Base-by-base conservation (phyloP, 2,888 invertebrate species). In the Xestia sexstrigata region DNA sequence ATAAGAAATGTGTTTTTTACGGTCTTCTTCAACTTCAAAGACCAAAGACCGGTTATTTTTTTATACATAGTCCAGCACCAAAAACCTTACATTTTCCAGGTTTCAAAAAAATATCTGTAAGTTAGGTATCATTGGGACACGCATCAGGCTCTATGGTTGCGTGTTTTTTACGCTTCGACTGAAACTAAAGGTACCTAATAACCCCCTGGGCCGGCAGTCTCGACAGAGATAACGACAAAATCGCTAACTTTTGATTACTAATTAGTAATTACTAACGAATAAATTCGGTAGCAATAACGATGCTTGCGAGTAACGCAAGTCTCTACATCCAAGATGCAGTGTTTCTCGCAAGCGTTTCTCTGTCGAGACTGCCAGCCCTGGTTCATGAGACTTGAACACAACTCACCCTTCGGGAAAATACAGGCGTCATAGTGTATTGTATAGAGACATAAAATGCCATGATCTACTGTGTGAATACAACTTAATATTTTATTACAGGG, bases 11-110 rank as follows among this genome's bases (percentile, higher is more conserved):
- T 67, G 23, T 39, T 60, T 23, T 73, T 79, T 70, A 67, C 13
- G 58, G n/a, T 17, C 2, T 42, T 42, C 65, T 65, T 17, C 6
- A 58, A 71, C 72, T 70, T 79, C 75, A 63, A 81, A 80, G 67
- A 65, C 23, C 75, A 63, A 81, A 80, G 67, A 65, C 23, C 26
- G 47, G 42, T 63, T 67, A 72, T 52, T 9, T 58, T 67, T 52
- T 73, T 60, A 4, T 8, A 9, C 60, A 30, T 20, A 20, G 60
- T 60, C 30, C 30, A 60, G 8, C 60, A 17, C 26, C 7, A 60
- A 60, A 30, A 17, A 0, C 1, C 9, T 30, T 30, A 6, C 0
- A 9, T 8, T 9, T 20, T 60, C 8, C 30, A 8, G 30, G 30
- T 30, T 26, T 8, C 2, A 30, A 60, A 15, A 8, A 26, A 15